These are phyloP conservation scores for Amiota communis DNA, from an alignment of 2,888 invertebrate species.

Conservation along the genomic window DNA sequence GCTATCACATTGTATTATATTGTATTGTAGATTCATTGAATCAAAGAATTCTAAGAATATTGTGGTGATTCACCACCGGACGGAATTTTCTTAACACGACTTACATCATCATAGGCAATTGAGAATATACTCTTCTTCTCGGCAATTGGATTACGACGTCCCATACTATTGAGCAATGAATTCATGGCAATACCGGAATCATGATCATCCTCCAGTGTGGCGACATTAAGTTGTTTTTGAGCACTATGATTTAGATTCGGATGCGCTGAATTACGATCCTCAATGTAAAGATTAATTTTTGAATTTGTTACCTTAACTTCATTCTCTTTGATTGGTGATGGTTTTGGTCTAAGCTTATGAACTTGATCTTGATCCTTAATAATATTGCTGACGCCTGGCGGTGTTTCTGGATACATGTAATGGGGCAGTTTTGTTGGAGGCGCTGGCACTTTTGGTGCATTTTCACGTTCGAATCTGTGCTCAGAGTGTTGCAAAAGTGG, in stretches of 20 bases:
- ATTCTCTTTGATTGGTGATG: slow-evolving; percentile 73
- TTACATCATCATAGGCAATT: slow-evolving; percentile 91
- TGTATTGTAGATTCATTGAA: slow-evolving; percentile 27
- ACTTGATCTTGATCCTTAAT: slow-evolving; percentile 50
- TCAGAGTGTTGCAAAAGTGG: slow-evolving; percentile 85
- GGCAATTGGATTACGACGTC: slow-evolving; percentile 80
- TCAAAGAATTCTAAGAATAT: slow-evolving; percentile 65
- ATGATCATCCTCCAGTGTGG: slow-evolving; percentile 79
- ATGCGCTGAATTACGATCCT: slow-evolving; percentile 64
- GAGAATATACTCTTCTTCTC: slow-evolving; percentile 95
- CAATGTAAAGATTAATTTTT: slow-evolving; percentile 65
- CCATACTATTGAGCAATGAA: slow-evolving; percentile 76
- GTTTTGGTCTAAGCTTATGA: slow-evolving; percentile 59
- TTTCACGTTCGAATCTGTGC: slow-evolving; percentile 81
- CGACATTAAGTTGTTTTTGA: slow-evolving; percentile 76
- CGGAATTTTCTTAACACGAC: slow-evolving; percentile 85
- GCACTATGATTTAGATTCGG: too few relatives aligned
- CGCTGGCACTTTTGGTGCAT: slow-evolving; percentile 69
- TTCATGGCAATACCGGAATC: slow-evolving; percentile 87
- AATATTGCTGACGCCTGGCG: slow-evolving; percentile 56
- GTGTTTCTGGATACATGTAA: slow-evolving; percentile 77
- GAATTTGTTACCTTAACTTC: slow-evolving; percentile 70
- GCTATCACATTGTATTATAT: slow-evolving; percentile 58
- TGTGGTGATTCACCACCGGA: slow-evolving; percentile 87
- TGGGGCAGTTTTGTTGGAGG: slow-evolving; percentile 79